A percentile compares a stretch with the other conserved stretches of the same genome.
phyloP scores from a whole-genome alignment of 2,113 vertebrate genomes.

The Campylorhamphus procurvoides region DNA sequence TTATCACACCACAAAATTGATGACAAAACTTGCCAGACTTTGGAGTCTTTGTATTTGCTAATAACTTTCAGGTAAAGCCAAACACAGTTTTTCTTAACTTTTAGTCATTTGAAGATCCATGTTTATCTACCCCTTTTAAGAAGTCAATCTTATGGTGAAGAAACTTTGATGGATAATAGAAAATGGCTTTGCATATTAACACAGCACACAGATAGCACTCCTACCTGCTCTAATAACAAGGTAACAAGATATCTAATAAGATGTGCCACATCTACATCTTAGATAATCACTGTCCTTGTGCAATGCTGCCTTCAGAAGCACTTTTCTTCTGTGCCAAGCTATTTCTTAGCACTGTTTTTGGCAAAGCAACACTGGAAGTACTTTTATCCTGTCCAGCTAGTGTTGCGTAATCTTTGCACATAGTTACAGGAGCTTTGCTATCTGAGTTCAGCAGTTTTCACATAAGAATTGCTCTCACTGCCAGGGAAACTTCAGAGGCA shows the following conservation, averaged over 20 bases:
- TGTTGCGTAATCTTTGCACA: neutral
- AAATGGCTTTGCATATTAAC: neutral
- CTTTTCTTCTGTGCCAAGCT: neutral
- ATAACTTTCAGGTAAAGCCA: neutral
- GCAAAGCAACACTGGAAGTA: neutral
- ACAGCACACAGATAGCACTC: neutral
- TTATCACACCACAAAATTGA: neutral
- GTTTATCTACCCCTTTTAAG: neutral
- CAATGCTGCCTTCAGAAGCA: neutral
- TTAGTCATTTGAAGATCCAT: neutral
- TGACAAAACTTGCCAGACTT: neutral
- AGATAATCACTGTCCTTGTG: neutral
- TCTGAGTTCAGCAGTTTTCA: slow-evolving; percentile 9
- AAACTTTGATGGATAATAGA: neutral
- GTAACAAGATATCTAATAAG: too few relatives aligned
- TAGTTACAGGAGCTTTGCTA: neutral
- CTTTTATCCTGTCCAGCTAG: neutral
- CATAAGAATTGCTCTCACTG: neutral
- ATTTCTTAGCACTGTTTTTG: neutral
- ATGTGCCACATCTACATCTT: neutral
- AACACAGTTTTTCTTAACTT: neutral
- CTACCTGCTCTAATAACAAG: neutral
- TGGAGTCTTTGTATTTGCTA: neutral
- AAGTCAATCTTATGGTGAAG: neutral
- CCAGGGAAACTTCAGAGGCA: neutral